phyloP scores from a whole-genome alignment of 2,113 vertebrate genomes.

The Oceanodroma tethys region DNA sequence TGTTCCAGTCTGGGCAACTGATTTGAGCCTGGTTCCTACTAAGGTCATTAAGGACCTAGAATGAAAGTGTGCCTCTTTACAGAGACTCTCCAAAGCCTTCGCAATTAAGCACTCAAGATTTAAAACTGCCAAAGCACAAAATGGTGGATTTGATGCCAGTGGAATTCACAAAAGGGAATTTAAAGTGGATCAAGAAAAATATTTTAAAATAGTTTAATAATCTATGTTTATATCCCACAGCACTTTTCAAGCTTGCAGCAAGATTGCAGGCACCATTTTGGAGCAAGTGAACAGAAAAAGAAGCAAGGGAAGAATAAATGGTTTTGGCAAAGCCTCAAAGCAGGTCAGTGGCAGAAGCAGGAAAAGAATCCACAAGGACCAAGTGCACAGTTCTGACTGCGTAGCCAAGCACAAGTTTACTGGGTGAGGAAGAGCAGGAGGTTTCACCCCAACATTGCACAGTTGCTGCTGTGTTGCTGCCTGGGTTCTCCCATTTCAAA shows the following conservation, averaged over 20 bases:
- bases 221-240: background rate
- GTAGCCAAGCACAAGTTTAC: background rate
- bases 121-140: background rate
- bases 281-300: background rate
- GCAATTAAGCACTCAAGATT: background rate
- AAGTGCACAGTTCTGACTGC: background rate
- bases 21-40: background rate
- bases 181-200: background rate
- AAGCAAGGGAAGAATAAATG: background rate
- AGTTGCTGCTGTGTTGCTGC: background rate
- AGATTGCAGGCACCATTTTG: background rate
- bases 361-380: background rate
- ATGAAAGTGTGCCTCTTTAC: background rate
- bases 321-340: background rate
- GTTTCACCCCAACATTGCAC: background rate
- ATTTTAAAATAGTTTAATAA: background rate
- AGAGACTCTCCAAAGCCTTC: background rate
- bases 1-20: background rate
- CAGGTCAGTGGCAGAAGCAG: background rate
- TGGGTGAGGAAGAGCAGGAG: background rate
- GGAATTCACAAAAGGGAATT: background rate
- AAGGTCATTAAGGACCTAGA: background rate
- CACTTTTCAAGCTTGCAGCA: background rate
- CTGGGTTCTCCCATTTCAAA: background rate
- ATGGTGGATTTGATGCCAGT: background rate